Evolutionary conservation across 2,113 vertebrate species (phyloP), one percentile per base, ranked within the genome.

Genomic region (Notarius lentiginosus): DNA sequence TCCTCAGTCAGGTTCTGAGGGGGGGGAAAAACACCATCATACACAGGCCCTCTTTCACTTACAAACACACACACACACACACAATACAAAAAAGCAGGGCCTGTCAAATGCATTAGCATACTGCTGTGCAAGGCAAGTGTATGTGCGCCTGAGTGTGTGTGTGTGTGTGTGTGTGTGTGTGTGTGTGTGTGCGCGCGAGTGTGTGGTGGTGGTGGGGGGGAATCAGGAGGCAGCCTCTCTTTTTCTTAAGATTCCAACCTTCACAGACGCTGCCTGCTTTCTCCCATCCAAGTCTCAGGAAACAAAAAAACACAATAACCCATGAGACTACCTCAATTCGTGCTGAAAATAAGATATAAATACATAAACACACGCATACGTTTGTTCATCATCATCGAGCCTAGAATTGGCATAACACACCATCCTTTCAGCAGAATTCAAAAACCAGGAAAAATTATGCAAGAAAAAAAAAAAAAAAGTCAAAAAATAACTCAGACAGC

Each of bases 1-100:
- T 99, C 97, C 95, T 99, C 98, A 60, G 98, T 97, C 95, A 99
- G 94, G 94, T 99, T 99, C 98, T 99, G 92, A 24, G 88, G 90
- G 88, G 88, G 90, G 53, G 89, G 10, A 90, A 4, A 9, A 22
- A 68, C 75, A 1, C 18, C 65, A 49, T 77, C 41, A 27, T 24
- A 85, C 41, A 87, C 63, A 61, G 56, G 84, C 34, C 12, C 41
- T 4, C 63, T 68, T 79, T 87, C 60, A 41, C 60, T 80, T 30
- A 66, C 61, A 72, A 12, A 66, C 34, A 70, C 51, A 83, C 85
- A 76, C 7, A 77, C 34, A 79, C 27, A 82, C 47, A 76, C 65
- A 83, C 55, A 88, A 76, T 85, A 81, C 34, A 86, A 72, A 86
- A 68, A 77, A 86, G 63, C 70, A 93, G n/a, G 87, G 58, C 66